phyloP scores from a whole-genome alignment of 2,113 vertebrate genomes.

The Pituophis catenifer region DNA sequence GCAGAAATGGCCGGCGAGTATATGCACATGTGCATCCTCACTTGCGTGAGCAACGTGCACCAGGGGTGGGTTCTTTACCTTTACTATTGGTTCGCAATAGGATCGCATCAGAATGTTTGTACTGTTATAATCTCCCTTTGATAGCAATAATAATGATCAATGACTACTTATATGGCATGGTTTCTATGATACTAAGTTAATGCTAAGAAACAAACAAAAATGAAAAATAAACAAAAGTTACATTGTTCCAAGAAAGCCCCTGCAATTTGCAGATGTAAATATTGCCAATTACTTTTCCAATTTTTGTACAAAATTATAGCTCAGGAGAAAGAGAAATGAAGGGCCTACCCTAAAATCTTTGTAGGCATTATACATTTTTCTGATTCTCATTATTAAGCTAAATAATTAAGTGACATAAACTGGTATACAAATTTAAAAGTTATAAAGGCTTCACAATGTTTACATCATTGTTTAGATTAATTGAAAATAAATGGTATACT shows the following conservation, averaged over 20 bases:
- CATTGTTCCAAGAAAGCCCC: neutral
- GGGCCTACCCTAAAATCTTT: neutral
- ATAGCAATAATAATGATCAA: neutral
- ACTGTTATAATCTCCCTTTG: neutral
- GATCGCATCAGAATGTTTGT: neutral
- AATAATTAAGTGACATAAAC: neutral
- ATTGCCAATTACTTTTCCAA: neutral
- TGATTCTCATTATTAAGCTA: neutral
- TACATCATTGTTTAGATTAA: neutral
- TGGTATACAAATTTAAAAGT: neutral
- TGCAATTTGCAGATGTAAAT: neutral
- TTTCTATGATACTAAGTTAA: fast-evolving
- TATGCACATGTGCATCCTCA: neutral
- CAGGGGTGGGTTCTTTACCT: too few species aligned
- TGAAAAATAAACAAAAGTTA: neutral
- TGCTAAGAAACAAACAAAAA: neutral
- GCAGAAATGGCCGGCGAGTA: neutral
- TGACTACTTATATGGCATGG: neutral
- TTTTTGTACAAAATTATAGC: neutral
- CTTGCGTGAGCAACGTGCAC: neutral
- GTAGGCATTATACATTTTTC: neutral
- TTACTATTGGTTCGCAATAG: too few species aligned
- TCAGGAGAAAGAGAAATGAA: neutral
- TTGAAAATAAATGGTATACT: neutral
- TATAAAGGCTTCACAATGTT: neutral